Base-by-base conservation (phyloP, 2,797 vertebrate species). In the Scleropages formosus region DNA sequence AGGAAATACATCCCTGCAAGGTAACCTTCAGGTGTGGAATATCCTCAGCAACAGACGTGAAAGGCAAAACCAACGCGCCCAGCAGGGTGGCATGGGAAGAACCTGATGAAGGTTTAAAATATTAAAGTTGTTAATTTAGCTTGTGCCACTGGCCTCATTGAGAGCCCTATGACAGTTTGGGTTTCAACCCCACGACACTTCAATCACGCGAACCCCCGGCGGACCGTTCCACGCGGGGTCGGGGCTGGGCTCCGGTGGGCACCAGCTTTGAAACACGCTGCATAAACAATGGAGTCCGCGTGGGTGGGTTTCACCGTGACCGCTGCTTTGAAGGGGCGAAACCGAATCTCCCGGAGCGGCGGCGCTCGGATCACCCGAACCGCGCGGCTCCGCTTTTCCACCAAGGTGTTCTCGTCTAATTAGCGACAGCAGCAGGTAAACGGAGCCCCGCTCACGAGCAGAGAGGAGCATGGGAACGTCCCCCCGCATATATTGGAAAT, bases 361-460 rank as follows among this genome's bases (percentile, higher is more conserved):
- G 72, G 75, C 75, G 78, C 71, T 68, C 24, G 72, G 84, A 81
- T 83, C 84, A 82, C 83, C 82, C 88, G 83, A 91, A 90, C 91
- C 89, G 88, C 91, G 89, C 89, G 89, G 72, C 85, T 80, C 59
- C 69, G 82, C 74, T 84, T 79, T 82, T 83, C 81, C 83, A 78
- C 78, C 73, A 68, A 75, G 75, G 80, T 88, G 89, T 90, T 87
- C 81, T 87, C 81, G 86, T 79, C 82, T 89, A 86, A 89, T 93
- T 89, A 90, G 6, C 39, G 31, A 86, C 87, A 90, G 85, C 93
- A 93, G 92, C 91, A 91, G 93, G 93, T 93, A 87, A 92, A 87
- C 85, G 88, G 87, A 88, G n/a, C 84, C 82, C 85, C 79, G 44
- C 70, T 49, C 76, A 75, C 73, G 75, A 75, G 47, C 79, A 66